Evolutionary conservation across 2,113 vertebrate genomes (phyloP), one percentile per base, ranked within the genome.

Genomic region (Blennius ocellaris): DNA sequence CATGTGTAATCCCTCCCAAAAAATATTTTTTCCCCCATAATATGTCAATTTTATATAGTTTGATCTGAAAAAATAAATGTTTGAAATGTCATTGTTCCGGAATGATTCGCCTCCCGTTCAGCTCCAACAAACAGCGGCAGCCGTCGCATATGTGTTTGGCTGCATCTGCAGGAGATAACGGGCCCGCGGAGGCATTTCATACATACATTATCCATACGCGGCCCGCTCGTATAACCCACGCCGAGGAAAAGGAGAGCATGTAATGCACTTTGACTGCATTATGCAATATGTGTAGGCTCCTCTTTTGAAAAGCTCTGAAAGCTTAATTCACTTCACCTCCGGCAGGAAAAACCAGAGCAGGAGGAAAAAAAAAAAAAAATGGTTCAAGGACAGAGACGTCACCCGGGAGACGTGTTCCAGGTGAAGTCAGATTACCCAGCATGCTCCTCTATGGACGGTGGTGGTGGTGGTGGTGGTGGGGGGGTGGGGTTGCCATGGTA

Each of bases 371-470:
- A n/a, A n/a, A 50, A 43, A 64, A 50, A 82, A 84, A 77, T 17
- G 53, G 69, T 79, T 86, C 76, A 89, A 91, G 83, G 90, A 83
- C 81, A 78, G 36, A 74, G 76, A 66, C 43, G 54, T 76, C 67
- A 72, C 67, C 0, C n/a, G 52, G 73, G 77, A 82, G 67, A 70
- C 77, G 57, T 68, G 55, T 73, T 78, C 52, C 82, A 90, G 83
- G 86, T 87, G 84, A 87, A 83, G 77, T 84, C 80, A 82, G 66
- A 89, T 82, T 87, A 89, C 89, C 84, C 89, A 86, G 79, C 78
- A 86, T 87, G 82, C 88, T 48, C 14, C 45, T 73, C 61, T 57
- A 61, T 73, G 3, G 6, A 43, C 55, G 36, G 54, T 43, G 77
- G 59, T n/a, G n/a, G n/a, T n/a, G n/a, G n/a, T n/a, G n/a, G n/a